Evolutionary conservation across 2,888 invertebrate species (phyloP).

Genomic region (Pyrgus malvae): DNA sequence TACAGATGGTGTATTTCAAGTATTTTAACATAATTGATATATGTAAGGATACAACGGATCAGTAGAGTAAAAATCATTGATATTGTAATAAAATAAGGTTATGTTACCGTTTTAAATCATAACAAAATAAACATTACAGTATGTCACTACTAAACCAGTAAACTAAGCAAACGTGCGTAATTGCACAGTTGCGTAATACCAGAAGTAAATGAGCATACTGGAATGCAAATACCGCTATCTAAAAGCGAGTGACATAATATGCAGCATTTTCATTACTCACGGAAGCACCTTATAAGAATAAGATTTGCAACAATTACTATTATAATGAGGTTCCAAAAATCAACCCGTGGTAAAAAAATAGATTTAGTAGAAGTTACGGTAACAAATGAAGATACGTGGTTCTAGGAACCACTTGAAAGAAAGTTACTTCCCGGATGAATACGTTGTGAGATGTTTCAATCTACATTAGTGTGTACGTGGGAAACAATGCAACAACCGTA

Average conservation of each 20-base stretch:
- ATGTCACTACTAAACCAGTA: background rate
- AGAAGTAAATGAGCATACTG: background rate
- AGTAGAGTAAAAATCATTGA: too few species aligned
- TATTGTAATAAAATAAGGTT: too few species aligned
- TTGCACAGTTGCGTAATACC: constrained; percentile 8
- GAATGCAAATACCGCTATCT: background rate
- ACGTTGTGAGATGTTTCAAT: background rate
- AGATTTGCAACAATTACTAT: too few species aligned
- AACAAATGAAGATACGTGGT: background rate
- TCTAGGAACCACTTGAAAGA: background rate
- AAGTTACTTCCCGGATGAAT: constrained; percentile 1
- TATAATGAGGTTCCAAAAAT: too few species aligned
- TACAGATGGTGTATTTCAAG: too few species aligned
- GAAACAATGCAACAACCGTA: background rate
- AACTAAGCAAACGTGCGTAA: background rate
- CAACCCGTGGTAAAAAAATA: too few species aligned
- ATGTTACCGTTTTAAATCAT: background rate
- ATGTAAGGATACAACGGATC: too few species aligned
- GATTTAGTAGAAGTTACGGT: background rate
- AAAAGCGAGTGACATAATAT: constrained; percentile 5
- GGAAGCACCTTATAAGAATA: too few species aligned
- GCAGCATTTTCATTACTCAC: too few species aligned
- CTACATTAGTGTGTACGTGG: constrained; percentile 1
- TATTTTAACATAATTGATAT: too few species aligned
- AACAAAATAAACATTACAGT: background rate